Conservation (phyloP, 1,140 invertebrate species). For the Meteorus sp. region DNA sequence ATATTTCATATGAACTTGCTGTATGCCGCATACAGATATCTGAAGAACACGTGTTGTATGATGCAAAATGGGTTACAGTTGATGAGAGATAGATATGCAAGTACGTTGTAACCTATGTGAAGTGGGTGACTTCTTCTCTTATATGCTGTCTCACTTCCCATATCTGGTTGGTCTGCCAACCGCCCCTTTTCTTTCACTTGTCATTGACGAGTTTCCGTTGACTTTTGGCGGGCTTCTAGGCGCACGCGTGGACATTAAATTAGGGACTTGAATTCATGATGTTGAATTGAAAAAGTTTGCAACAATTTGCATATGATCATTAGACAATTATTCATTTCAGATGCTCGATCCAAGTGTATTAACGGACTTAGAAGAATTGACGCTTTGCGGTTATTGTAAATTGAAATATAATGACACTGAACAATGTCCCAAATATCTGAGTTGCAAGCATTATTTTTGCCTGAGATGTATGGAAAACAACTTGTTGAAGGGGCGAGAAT, state of each 20-base stretch:
- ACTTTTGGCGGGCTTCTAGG: conserved; percentile 53
- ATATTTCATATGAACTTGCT: no score
- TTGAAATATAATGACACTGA: conserved; percentile 70
- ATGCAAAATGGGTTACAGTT: no score
- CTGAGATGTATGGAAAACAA: conserved; percentile 70
- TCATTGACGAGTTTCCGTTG: conserved; percentile 18
- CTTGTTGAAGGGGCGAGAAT: conserved; percentile 65
- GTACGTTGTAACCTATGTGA: conserved; percentile 8
- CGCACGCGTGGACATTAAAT: conserved; percentile 45
- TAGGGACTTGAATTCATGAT: not conserved
- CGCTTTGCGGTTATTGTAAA: conserved; percentile 70
- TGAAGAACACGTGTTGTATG: no score
- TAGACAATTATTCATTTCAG: conserved; percentile 39
- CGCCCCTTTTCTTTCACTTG: conserved; percentile 26
- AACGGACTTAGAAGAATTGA: conserved; percentile 70
- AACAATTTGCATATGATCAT: not conserved
- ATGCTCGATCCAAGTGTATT: conserved; percentile 61
- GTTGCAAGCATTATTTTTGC: conserved; percentile 77
- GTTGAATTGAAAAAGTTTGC: not conserved
- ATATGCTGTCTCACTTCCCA: not conserved
- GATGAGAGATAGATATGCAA: not conserved
- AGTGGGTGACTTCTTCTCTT: conserved; percentile 5
- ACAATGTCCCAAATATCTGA: conserved; percentile 71
- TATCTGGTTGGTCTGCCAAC: conserved; percentile 8
- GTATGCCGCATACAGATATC: no score